Evolutionary conservation across 53 echinoderm and acorn worm species (phyloP).

Genomic region (Stichopus horrens): DNA sequence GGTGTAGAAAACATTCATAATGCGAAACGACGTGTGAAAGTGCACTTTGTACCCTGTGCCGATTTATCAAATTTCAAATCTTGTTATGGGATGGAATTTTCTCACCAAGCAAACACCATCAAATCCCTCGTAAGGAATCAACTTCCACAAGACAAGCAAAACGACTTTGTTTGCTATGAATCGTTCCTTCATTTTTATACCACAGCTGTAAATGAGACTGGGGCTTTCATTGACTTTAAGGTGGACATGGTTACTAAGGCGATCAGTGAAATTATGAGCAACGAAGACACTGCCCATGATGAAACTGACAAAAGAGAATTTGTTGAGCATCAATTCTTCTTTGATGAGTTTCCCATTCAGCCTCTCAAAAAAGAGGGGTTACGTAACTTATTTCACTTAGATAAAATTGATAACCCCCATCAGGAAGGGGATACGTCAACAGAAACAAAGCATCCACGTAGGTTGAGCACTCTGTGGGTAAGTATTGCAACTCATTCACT

Average conservation of each 20-base stretch:
- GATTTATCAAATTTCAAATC: constrained; percentile 31
- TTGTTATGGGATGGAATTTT: constrained; percentile 12
- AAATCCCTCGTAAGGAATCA: neutral
- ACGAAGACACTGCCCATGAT: neutral
- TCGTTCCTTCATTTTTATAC: constrained; percentile 16
- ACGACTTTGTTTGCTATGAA: neutral
- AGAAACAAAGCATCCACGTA: neutral
- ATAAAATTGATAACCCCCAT: neutral
- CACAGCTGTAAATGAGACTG: neutral
- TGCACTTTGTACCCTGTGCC: constrained; percentile 16
- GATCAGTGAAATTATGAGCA: neutral
- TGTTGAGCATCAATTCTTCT: constrained; percentile 35
- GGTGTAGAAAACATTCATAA: neutral
- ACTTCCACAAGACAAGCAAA: neutral
- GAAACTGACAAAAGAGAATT: neutral
- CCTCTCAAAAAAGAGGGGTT: constrained; percentile 9
- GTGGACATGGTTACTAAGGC: neutral
- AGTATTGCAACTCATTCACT: constrained; percentile 42
- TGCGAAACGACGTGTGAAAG: neutral
- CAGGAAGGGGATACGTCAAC: neutral
- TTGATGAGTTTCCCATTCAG: constrained; percentile 38
- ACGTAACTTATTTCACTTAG: neutral
- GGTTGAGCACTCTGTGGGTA: neutral
- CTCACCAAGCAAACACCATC: neutral
- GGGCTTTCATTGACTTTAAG: neutral